Percentiles rank a stretch among this genome's conserved stretches.
Conservation (phyloP, 2,888 invertebrate species). For the Polia nebulosa region DNA sequence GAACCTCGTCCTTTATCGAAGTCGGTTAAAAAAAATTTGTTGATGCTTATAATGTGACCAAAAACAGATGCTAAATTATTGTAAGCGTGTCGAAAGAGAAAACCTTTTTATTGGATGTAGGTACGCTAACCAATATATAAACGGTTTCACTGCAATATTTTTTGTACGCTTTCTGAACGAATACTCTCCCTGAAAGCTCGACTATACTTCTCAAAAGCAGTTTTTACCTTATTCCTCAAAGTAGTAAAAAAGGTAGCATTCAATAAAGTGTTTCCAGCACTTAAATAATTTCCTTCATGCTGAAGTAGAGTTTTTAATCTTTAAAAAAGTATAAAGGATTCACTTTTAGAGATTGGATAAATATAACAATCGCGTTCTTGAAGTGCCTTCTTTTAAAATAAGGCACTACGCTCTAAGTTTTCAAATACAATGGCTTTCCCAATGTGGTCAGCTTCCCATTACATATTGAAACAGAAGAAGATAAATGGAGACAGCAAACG, state of each 20-base stretch:
- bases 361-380: not conserved
- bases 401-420: not conserved
- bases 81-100: conserved; percentile 33
- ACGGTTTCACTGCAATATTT: conserved; percentile 5
- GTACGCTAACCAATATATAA: not conserved
- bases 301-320: not conserved
- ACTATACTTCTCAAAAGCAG: not conserved
- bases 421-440: not conserved
- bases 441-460: not conserved
- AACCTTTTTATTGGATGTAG: conserved; percentile 5
- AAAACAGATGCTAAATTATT: conserved; percentile 15
- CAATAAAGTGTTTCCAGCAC: not conserved
- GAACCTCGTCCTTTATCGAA: too few species aligned
- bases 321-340: not conserved
- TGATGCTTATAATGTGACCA: conserved; percentile 25
- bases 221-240: not conserved
- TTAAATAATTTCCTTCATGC: not conserved
- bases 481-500: not conserved
- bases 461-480: not conserved
- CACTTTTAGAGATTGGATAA: not conserved
- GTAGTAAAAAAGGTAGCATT: not conserved
- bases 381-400: too few species aligned
- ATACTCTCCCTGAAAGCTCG: not conserved
- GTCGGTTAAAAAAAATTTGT: conserved; percentile 13
- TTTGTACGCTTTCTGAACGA: not conserved